Evolutionary conservation across 1,140 invertebrate species (phyloP).

Genomic region (Dreissena rostriformis): DNA sequence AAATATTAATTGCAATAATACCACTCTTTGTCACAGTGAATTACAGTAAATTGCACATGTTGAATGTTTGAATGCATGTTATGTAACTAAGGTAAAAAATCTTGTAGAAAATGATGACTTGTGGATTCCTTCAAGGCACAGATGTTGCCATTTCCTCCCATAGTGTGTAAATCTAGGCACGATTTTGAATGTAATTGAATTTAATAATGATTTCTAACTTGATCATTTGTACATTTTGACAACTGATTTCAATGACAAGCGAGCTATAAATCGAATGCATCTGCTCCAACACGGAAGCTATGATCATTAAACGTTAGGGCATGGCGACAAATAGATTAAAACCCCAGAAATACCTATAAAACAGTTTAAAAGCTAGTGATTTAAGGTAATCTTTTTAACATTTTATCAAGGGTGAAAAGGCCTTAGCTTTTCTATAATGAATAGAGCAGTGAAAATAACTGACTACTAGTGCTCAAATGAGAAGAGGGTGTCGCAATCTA

Average conservation of each 20-base stretch:
- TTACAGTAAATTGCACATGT: not conserved
- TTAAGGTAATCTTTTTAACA: constrained; percentile 31
- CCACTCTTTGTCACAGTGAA: not conserved
- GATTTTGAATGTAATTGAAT: not conserved
- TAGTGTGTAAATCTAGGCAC: not conserved
- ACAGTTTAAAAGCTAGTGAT: constrained; percentile 54
- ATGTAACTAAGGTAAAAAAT: too few relatives aligned
- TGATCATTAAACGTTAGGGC: constrained; percentile 25
- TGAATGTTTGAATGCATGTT: too few relatives aligned
- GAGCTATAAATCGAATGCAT: constrained; percentile 10
- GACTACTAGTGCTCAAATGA: not conserved
- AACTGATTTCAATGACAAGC: not conserved
- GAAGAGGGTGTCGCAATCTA: constrained; percentile 10
- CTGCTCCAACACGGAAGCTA: constrained; percentile 41
- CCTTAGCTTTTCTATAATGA: not conserved
- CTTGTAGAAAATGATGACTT: not conserved
- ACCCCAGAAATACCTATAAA: constrained; percentile 35
- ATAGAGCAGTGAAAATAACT: not conserved
- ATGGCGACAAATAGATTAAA: constrained; percentile 43
- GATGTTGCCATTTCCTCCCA: constrained; percentile 7
- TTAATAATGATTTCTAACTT: not conserved
- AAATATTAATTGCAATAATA: not conserved
- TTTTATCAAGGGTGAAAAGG: constrained; percentile 24
- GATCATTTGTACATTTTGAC: constrained; percentile 10
- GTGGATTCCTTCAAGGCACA: not conserved